Conservation (phyloP, 1,140 invertebrate species). For the Elysia chlorotica region DNA sequence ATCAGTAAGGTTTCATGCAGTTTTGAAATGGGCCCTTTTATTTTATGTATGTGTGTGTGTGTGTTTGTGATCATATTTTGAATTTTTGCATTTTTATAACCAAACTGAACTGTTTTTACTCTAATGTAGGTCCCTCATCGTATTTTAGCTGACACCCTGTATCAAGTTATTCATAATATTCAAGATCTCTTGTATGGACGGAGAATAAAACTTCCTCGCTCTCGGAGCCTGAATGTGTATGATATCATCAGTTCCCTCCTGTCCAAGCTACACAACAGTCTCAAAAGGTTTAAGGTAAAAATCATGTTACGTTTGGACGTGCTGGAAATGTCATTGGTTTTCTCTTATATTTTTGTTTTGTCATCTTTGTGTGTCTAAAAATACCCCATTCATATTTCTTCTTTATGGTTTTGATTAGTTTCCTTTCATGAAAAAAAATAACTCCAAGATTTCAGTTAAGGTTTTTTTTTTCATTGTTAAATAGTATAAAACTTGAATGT, state of each 20-base stretch:
- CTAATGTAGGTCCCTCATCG: slow-evolving; percentile 27
- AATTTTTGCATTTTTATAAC: neutral
- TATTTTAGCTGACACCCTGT: slow-evolving; percentile 38
- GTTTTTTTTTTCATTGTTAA: too few relatives aligned
- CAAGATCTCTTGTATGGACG: slow-evolving; percentile 41
- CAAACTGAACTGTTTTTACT: neutral
- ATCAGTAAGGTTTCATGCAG: neutral
- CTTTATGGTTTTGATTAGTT: too few relatives aligned
- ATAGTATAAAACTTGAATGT: too few relatives aligned
- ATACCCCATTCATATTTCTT: too few relatives aligned
- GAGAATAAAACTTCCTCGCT: slow-evolving; percentile 24
- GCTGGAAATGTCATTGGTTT: too few relatives aligned
- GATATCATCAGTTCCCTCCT: slow-evolving; percentile 41
- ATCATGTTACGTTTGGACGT: too few relatives aligned
- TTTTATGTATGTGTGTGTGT: neutral
- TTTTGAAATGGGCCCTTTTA: too few relatives aligned
- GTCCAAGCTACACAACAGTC: slow-evolving; percentile 28
- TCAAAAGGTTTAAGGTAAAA: slow-evolving; percentile 47
- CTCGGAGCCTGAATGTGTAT: slow-evolving; percentile 39
- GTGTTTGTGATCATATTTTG: neutral
- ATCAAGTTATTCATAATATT: slow-evolving; percentile 38
- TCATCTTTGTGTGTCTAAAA: too few relatives aligned
- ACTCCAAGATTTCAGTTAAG: too few relatives aligned
- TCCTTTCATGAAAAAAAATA: too few relatives aligned
- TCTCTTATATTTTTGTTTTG: too few relatives aligned